Evolutionary conservation across 2,888 invertebrate genomes (phyloP), one percentile per base, ranked within the genome.

Genomic region (Zaprionus bogoriensis): DNA sequence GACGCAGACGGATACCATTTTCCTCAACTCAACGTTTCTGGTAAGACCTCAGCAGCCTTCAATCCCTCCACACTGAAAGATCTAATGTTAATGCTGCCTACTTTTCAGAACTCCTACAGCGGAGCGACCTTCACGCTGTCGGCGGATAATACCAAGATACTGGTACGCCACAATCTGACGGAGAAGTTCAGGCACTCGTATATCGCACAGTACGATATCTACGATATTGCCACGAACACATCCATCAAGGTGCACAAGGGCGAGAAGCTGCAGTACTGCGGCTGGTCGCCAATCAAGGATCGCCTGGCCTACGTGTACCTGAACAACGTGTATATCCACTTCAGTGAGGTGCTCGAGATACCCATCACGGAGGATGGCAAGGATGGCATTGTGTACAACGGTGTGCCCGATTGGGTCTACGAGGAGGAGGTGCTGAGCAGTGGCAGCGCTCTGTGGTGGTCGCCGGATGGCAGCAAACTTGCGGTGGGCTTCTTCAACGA

Each of bases 371-470:
- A 87, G 5, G 93, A 93, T 55, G 95, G 95, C 1, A 88, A 92
- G 1, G 92, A 92, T 0, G 94, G 93, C 1, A 91, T 93, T 28
- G 91, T 97, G 50, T 97, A 95, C 89, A 95, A 96, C 88, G 97
- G 97, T 3, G 92, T 96, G 17, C 94, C 97, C 6, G 98, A 98
- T 90, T 98, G 98, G 98, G 94, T 98, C 30, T 98, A 98, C 89
- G 98, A 98, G 93, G 97, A 97, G 93, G 96, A 97, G 90, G 94
- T 97, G 9, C 91, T 96, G 50, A 92, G 92, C 50, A 92, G 93
- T 5, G 93, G 94, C 46, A 93, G 93, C 71, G 96, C 96, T 0
- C 82, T 96, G 73, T 97, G 97, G 97, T 95, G 96, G 92, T 95
- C 96, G 0, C 92, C 94, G 0, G 92, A 93, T 74, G 95, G 95